phyloP scores from a whole-genome alignment of 2,888 invertebrate species.

The Enoplolaimus lenunculus region DNA sequence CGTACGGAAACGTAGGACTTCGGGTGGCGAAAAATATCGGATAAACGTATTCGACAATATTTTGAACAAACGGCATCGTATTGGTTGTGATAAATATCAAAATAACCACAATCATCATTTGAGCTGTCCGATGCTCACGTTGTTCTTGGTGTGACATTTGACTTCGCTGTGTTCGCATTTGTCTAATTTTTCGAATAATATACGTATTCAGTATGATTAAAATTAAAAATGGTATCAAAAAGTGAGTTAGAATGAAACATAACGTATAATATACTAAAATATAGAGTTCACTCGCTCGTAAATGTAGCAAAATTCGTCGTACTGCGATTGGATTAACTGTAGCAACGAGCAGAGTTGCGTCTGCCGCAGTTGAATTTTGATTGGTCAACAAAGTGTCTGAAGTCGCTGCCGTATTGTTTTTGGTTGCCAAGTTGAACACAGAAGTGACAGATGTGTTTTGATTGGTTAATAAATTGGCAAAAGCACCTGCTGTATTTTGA shows the following conservation, averaged over 20 bases:
- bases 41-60: background rate
- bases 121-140: slow-evolving; percentile 12
- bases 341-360: background rate
- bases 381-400: too few relatives aligned
- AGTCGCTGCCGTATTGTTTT: too few relatives aligned
- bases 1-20: background rate
- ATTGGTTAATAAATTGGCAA: too few relatives aligned
- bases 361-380: background rate
- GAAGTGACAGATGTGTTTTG: too few relatives aligned
- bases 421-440: too few relatives aligned
- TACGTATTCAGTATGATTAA: background rate
- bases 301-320: too few relatives aligned
- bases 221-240: slow-evolving; percentile 12
- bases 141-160: background rate
- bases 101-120: slow-evolving; percentile 14
- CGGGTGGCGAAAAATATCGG: background rate
- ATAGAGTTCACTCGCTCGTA: slow-evolving; percentile 11
- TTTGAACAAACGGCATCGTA: slow-evolving; percentile 15
- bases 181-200: background rate
- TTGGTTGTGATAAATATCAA: slow-evolving; percentile 7
- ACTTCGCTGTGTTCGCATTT: slow-evolving; percentile 4
- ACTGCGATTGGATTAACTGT: too few relatives aligned
- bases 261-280: background rate
- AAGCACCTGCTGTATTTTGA: too few relatives aligned
- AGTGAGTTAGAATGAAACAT: slow-evolving; percentile 9